These are phyloP conservation scores for Ashinkailepas kermadecensis DNA, from an alignment of 2,888 invertebrate species.

Conservation along the genomic window DNA sequence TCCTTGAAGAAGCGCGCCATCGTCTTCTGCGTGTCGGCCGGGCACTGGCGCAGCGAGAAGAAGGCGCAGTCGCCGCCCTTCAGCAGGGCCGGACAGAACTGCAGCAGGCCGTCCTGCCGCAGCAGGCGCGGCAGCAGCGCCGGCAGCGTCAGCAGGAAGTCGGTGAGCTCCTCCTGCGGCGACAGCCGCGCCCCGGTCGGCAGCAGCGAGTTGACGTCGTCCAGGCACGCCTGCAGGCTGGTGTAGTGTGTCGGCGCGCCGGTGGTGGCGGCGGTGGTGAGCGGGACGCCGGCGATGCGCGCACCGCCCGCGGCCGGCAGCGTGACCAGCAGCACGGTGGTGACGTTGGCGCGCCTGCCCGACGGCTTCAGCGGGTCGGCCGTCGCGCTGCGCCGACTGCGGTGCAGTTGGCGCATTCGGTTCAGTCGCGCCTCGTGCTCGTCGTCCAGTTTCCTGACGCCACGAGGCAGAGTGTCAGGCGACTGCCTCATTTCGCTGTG, in stretches of 20 bases:
- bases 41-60: neutral
- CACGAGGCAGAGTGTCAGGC: too few relatives aligned
- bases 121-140: neutral
- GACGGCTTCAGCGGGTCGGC: neutral
- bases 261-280: neutral
- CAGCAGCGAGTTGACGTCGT: conserved; percentile 14
- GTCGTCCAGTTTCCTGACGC: neutral
- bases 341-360: too few relatives aligned
- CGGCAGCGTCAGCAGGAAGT: conserved; percentile 17
- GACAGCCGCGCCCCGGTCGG: neutral
- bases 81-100: conserved; percentile 15
- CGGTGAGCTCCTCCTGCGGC: neutral
- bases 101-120: neutral
- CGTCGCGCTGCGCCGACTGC: neutral
- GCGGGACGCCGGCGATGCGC: neutral
- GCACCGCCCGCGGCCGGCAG: neutral
- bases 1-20: neutral
- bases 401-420: neutral
- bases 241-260: neutral
- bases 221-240: conserved; percentile 11
- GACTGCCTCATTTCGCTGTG: too few relatives aligned
- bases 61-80: conserved; percentile 13
- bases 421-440: neutral
- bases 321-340: neutral
- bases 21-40: neutral